Base-by-base conservation (phyloP, 2,797 vertebrate species). In the Channa striata region DNA sequence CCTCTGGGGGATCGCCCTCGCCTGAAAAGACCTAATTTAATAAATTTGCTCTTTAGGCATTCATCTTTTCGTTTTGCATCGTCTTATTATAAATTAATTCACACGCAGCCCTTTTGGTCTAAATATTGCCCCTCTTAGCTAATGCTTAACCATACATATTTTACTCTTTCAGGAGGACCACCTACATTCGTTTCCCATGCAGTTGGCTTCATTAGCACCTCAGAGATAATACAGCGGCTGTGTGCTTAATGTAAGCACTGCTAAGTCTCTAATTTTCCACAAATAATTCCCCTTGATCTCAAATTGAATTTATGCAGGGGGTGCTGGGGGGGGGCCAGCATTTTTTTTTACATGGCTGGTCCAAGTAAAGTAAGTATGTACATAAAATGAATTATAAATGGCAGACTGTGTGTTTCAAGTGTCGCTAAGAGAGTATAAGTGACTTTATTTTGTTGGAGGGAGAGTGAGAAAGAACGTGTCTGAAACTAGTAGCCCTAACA, bases 221-320 rank as follows among this genome's bases (percentile, higher is more conserved):
- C 82, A 8, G 81, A 92, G 91, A 92, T 93, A 93, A 93, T 90
- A 85, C 83, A 16, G 80, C 69, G 77, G 85, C 85, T 88, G 81
- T 84, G 81, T 84, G 82, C 81, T 89, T 92, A 92, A 92, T 93
- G 89, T 93, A 91, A 93, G 91, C 89, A 84, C 84, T 85, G 84
- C 91, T 91, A 93, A 91, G 82, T 90, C 89, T 90, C 86, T 92
- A 88, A 93, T 94, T 93, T 93, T 88, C 83, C 82, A 93, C 91
- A 92, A 94, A 94, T 93, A 93, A 94, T 94, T 93, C 91, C 84
- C 85, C 91, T 94, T 94, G 91, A 94, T 94, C 91, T 93, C 86
- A 59, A 89, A 68, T 70, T 49, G 83, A 89, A 94, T 93, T 85
- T 91, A 93, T 94, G 88, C 91, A 80, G 72, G 62, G 42, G 54